These are phyloP conservation scores for Geococcyx californianus DNA, from an alignment of 2,113 vertebrate genomes.

Conservation along the genomic window DNA sequence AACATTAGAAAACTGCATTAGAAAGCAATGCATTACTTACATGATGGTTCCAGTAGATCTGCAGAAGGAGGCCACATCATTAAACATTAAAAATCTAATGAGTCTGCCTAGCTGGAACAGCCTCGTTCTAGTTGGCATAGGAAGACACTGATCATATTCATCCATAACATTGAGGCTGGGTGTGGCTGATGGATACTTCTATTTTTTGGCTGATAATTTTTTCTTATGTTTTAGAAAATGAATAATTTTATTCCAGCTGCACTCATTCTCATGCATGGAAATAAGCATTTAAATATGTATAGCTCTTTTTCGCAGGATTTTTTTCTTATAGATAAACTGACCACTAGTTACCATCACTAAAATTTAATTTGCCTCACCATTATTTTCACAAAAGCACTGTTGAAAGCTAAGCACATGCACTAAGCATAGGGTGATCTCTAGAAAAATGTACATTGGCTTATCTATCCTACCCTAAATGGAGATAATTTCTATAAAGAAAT, in stretches of 20 bases:
- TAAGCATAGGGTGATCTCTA: neutral
- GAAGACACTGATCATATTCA: neutral
- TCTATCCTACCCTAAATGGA: neutral
- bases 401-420: neutral
- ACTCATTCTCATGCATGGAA: neutral
- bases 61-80: neutral
- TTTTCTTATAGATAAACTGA: neutral
- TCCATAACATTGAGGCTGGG: neutral
- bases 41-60: neutral
- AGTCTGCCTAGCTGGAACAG: neutral
- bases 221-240: neutral
- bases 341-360: neutral
- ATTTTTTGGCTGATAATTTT: neutral
- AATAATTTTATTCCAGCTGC: neutral
- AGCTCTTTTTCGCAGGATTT: neutral
- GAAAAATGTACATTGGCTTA: neutral
- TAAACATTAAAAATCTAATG: neutral
- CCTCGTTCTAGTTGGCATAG: neutral
- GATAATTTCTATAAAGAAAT: neutral
- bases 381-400: neutral
- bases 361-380: neutral
- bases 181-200: neutral
- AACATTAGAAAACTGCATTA: neutral
- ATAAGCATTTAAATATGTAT: neutral
- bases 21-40: neutral